Percentiles rank a stretch among this genome's conserved stretches.
phyloP scores from a whole-genome alignment of 2,797 vertebrate species.

The Triplophysa bombifrons region DNA sequence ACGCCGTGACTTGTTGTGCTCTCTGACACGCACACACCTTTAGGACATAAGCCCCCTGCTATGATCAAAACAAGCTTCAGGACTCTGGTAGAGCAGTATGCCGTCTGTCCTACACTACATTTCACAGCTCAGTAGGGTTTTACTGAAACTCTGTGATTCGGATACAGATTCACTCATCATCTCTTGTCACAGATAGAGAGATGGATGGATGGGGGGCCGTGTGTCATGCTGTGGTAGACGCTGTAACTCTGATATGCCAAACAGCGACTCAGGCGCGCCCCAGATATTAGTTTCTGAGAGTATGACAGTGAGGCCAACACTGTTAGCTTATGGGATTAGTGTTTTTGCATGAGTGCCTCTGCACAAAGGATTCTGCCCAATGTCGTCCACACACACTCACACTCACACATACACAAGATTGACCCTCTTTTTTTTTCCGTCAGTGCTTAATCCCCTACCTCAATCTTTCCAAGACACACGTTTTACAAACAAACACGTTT shows the following conservation, averaged over 20 bases:
- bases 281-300: slow-evolving; percentile 37
- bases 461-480: slow-evolving; percentile 12
- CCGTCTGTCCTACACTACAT: background rate
- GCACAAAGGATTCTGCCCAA: slow-evolving; percentile 72
- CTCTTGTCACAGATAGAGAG: background rate
- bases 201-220: background rate
- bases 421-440: too few relatives aligned
- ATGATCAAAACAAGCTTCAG: slow-evolving; percentile 4
- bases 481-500: slow-evolving; percentile 21
- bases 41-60: background rate
- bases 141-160: slow-evolving; percentile 2
- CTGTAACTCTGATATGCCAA: background rate
- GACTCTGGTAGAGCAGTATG: background rate
- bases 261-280: slow-evolving; percentile 31
- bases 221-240: slow-evolving; percentile 7
- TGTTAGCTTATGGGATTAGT: slow-evolving; percentile 62
- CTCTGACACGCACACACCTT: slow-evolving; percentile 22
- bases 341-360: slow-evolving; percentile 69
- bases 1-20: background rate
- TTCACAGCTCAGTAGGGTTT: slow-evolving; percentile 16
- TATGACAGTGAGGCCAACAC: slow-evolving; percentile 12
- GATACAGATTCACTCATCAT: background rate
- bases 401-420: slow-evolving; percentile 12
- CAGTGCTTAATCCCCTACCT: slow-evolving; percentile 23
- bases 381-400: slow-evolving; percentile 15